Base-by-base conservation (phyloP, 2,797 vertebrate species). In the Menidia menidia region DNA sequence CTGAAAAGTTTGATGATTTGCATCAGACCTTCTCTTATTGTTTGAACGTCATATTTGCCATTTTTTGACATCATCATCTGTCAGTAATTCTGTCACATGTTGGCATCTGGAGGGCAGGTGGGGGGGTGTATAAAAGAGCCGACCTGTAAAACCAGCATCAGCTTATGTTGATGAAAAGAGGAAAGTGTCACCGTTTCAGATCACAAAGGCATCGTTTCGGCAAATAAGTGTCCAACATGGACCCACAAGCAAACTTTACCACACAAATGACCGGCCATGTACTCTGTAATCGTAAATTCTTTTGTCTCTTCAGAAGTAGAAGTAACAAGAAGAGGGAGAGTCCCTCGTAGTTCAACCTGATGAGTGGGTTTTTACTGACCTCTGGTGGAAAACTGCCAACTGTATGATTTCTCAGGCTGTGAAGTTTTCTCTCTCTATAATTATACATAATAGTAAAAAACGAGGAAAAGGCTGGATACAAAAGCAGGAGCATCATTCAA, bases 291-390 rank as follows among this genome's bases (percentile, higher is more conserved):
- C n/a, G n/a, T n/a, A n/a, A n/a, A n/a, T 25, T 25, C 25, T 51
- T 25, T 51, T 51, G 25, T 51, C 19, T 51, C 9, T 19, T 25
- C 3, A 18, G 48, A 19, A 10, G 10, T 51, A 19, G 3, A 48
- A 9, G 47, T 10, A 51, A 51, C 48, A 3, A 25, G 19, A 2
- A 6, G 10, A n/a, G 19, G 6, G 10, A 50, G 14, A 2, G 6
- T 18, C 15, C 9, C 9, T n/a, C 18, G 8, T 42, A 16, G 0
- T 39, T 58, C 30, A 51, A 42, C 8, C 25, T 31, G 4, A 50
- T 41, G 50, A 61, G 25, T 78, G 67, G 62, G 42, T 62, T 73
- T 75, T 61, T 13, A 71, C 80, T 88, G 89, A 89, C 90, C 83
- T 71, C 88, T 90, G 68, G 68, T 88, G 90, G 88, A 75, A 55